A percentile compares a stretch with the other conserved stretches of the same genome.
Conservation (phyloP, 2,888 invertebrate genomes). For the Aleiodes testaceus region DNA sequence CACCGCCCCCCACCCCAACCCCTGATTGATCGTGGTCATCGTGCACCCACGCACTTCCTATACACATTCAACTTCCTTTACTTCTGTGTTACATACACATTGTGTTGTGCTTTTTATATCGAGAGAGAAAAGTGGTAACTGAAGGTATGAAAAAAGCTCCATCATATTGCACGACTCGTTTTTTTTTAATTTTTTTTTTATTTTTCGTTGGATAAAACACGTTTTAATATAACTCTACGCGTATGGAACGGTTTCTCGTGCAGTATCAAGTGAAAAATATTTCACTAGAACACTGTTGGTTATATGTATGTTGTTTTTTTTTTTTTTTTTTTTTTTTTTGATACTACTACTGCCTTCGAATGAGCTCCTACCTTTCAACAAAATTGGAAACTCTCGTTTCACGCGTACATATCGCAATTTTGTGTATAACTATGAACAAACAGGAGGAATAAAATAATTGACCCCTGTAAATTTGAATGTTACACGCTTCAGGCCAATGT, state of each 20-base stretch:
- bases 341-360: neutral
- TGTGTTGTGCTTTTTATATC: neutral
- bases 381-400: constrained; percentile 33
- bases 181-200: neutral
- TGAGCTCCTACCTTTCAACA: constrained; percentile 11
- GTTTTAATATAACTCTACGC: constrained; percentile 2
- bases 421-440: constrained; percentile 26
- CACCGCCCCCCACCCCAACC: neutral
- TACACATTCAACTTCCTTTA: constrained; percentile 1
- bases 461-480: constrained; percentile 32
- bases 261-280: constrained; percentile 28
- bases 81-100: neutral
- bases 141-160: neutral
- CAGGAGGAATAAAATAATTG: constrained; percentile 20
- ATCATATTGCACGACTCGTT: constrained; percentile 3
- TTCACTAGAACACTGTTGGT: constrained; percentile 3
- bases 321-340: constrained; percentile 20
- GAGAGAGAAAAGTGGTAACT: neutral
- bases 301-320: neutral
- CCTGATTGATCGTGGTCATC: constrained; percentile 34
- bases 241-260: neutral
- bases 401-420: constrained; percentile 32
- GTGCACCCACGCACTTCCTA: neutral
- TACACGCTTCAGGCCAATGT: constrained; percentile 1
- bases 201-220: neutral